These are phyloP conservation scores for Oceanodroma tethys DNA, from an alignment of 2,113 vertebrate species.

Conservation along the genomic window DNA sequence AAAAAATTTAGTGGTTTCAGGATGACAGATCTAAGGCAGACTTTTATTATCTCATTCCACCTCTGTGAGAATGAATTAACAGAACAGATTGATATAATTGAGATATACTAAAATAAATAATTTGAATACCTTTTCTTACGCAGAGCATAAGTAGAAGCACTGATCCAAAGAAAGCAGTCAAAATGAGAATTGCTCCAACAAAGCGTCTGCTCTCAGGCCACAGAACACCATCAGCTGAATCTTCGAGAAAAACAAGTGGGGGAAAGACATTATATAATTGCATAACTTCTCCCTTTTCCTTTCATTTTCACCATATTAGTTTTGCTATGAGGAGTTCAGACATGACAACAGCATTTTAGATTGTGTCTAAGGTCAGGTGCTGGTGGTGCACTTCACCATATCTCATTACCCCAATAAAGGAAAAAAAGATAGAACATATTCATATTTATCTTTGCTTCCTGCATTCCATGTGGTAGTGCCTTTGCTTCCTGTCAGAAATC, in stretches of 20 bases:
- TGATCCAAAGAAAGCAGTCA: not conserved
- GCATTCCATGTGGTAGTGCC: not conserved
- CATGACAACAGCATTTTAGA: not conserved
- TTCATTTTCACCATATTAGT: not conserved
- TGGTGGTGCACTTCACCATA: not conserved
- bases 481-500: not conserved
- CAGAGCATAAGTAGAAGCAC: not conserved
- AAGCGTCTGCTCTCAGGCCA: not conserved
- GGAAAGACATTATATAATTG: not conserved
- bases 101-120: not conserved
- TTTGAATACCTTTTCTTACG: constrained; percentile 19
- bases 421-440: not conserved
- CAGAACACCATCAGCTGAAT: not conserved
- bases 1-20: not conserved
- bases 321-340: not conserved
- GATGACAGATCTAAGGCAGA: not conserved
- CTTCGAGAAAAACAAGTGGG: not conserved
- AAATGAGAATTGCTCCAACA: not conserved
- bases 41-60: not conserved
- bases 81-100: not conserved
- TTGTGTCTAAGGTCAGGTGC: not conserved
- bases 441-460: not conserved
- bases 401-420: not conserved
- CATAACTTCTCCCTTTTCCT: not conserved
- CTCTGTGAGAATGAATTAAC: not conserved